Evolutionary conservation across 1,140 invertebrate genomes (phyloP), one percentile per base, ranked within the genome.

Genomic region (Eubasilissa regina): DNA sequence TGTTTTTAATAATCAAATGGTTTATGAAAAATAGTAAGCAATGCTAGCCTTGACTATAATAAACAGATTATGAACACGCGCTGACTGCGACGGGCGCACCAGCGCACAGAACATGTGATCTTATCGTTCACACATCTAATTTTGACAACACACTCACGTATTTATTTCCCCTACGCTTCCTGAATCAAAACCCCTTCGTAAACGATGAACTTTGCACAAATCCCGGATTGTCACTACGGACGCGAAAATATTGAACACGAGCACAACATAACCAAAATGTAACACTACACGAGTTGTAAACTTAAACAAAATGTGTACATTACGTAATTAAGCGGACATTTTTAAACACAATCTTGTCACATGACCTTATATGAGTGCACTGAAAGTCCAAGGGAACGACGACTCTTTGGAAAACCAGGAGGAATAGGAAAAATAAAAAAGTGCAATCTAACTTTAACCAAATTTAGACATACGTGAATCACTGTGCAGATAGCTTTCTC

Each of bases 281-380:
- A 78, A 78, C 77, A 78, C 77, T 78, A 78, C 77, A 78, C 77
- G 77, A 78, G 77, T 73, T 62, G 66, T 53, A 78, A 78, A 73
- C 68, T 78, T 44, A 76, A 74, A 56, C 70, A 66, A 77, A 73
- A 78, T 78, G 80, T 81, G 80, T 81, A 78, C 80, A 81, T 81
- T 81, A 81, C 80, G 80, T 81, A 81, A 81, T 72, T 56, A 60
- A 78, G 80, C 80, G 70, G 76, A 81, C 75, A 81, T 81, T 81
- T 81, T 81, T 81, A 81, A 81, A 81, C 80, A 81, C 74, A 78
- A 80, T 75, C 53, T 58, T 80, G 60, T 79, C 76, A 78, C 76
- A 78, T 78, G 76, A 78, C 76, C 76, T 78, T 78, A 78, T 78
- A 78, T 58, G 76, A 78, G 58, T 78, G 62, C 64, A 75, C 60